These are phyloP conservation scores for Phenganax marumi DNA, from an alignment of 92 coral and sea anemone species.

Conservation along the genomic window DNA sequence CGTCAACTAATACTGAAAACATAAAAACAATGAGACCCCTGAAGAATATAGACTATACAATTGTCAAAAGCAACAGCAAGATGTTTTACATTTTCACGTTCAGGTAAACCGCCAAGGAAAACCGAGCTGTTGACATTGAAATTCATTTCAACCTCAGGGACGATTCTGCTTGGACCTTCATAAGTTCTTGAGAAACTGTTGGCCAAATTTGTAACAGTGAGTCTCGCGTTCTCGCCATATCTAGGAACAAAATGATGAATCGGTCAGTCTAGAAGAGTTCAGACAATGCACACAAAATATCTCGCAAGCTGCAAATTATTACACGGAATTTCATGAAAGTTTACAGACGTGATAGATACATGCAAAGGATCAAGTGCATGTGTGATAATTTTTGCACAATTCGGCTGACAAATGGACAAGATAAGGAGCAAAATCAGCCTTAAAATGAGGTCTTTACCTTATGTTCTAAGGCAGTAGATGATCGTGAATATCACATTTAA, in stretches of 20 bases:
- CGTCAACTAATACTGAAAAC: no score
- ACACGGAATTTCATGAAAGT: not conserved
- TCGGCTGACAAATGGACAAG: no score
- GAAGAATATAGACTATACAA: not conserved
- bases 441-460: no score
- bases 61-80: not conserved
- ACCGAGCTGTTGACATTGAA: conserved; percentile 54
- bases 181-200: conserved; percentile 72
- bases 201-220: conserved; percentile 75
- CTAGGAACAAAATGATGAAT: conserved; percentile 43
- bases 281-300: not conserved
- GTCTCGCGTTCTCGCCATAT: conserved; percentile 65
- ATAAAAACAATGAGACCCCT: no score
- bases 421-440: no score
- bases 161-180: conserved; percentile 40
- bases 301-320: not conserved
- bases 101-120: conserved; percentile 79
- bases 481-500: not conserved
- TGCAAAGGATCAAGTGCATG: no score
- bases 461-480: no score
- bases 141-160: conserved; percentile 43
- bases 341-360: not conserved
- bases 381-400: no score
- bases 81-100: conserved; percentile 61
- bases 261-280: no score